Evolutionary conservation across 2,113 vertebrate species (phyloP).

Genomic region (Dicerorhinus sumatrensis): DNA sequence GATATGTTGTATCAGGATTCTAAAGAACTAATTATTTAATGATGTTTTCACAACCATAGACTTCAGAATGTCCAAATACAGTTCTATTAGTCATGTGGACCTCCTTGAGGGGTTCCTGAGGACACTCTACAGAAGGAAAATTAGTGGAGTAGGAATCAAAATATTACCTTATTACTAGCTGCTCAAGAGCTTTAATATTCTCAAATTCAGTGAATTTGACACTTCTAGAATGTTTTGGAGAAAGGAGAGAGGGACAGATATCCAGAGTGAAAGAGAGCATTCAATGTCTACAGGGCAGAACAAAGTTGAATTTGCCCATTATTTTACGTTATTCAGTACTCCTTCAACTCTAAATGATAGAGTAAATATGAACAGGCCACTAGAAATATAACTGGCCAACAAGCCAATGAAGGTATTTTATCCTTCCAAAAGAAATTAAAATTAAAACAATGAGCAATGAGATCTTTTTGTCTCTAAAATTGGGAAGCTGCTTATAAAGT

Average conservation of each 20-base stretch:
- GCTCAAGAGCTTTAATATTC: background rate
- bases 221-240: background rate
- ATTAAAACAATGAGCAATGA: background rate
- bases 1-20: background rate
- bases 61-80: background rate
- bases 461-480: background rate
- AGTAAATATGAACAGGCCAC: background rate
- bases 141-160: conserved; percentile 1
- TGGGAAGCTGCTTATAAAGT: background rate
- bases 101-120: background rate
- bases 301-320: background rate
- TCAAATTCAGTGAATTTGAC: background rate
- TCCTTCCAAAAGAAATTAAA: background rate
- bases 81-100: background rate
- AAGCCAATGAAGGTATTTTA: background rate
- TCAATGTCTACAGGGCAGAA: background rate
- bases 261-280: background rate
- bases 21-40: background rate
- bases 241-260: background rate
- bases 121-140: background rate
- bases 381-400: background rate
- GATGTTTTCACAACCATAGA: background rate
- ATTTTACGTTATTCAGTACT: background rate
- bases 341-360: background rate
- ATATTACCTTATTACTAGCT: background rate